phyloP scores from a whole-genome alignment of 2,888 invertebrate genomes.

The Arrhopalites spinosus region DNA sequence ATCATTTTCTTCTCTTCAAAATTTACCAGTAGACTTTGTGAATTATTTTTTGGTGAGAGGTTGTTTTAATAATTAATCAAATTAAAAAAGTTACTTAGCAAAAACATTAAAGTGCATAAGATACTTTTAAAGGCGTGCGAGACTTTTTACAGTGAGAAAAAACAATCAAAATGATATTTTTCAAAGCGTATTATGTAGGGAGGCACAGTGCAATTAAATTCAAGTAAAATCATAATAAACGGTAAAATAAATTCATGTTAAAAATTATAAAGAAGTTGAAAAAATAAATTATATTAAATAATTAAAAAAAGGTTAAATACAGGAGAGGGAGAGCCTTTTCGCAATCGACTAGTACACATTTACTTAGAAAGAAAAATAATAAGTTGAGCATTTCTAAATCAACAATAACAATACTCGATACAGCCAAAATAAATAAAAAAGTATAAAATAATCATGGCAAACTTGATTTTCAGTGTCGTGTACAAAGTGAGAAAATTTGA shows the following conservation, averaged over 20 bases:
- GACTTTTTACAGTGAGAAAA: neutral
- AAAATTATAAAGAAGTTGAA: neutral
- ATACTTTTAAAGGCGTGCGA: neutral
- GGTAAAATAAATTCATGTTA: neutral
- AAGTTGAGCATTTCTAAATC: neutral
- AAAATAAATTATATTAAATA: neutral
- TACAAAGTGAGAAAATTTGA: neutral
- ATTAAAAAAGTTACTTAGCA: neutral
- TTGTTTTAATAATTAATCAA: too few relatives aligned
- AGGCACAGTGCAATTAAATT: neutral
- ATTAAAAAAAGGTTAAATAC: neutral
- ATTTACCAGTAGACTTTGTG: too few relatives aligned
- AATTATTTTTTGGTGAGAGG: too few relatives aligned
- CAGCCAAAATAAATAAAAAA: neutral
- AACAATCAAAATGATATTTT: neutral
- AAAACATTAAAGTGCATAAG: neutral
- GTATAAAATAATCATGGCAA: neutral
- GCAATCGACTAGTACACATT: neutral
- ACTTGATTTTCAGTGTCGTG: neutral
- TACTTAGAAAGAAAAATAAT: slow-evolving; percentile 4
- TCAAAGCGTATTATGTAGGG: neutral
- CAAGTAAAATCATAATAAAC: neutral
- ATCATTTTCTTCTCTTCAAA: too few relatives aligned
- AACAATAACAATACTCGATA: neutral
- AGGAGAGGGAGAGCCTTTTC: slow-evolving; percentile 1